A percentile compares a stretch with the other conserved stretches of the same genome.
These are phyloP conservation scores for Cyanistes caeruleus DNA, from an alignment of 2,113 vertebrate species.

Conservation along the genomic window DNA sequence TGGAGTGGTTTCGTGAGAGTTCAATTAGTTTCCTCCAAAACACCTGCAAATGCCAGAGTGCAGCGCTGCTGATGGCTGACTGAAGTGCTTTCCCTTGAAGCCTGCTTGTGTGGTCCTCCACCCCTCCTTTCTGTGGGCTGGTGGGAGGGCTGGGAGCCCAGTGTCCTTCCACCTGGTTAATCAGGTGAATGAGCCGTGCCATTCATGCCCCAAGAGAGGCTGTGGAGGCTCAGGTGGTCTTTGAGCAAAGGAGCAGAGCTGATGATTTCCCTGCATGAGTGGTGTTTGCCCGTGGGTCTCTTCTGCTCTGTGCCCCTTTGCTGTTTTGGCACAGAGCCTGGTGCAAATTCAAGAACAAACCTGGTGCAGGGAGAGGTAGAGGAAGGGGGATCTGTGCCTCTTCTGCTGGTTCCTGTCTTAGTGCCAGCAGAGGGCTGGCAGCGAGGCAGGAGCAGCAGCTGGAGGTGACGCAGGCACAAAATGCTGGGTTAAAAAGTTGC, in stretches of 20 bases:
- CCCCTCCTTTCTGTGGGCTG: background rate
- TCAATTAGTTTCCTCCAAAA: background rate
- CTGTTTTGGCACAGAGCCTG: background rate
- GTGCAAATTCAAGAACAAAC: background rate
- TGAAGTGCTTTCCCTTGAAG: background rate
- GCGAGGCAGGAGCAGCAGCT: background rate
- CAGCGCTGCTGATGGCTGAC: background rate
- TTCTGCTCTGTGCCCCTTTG: background rate
- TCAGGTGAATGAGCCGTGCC: fast-evolving
- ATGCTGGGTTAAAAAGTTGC: background rate
- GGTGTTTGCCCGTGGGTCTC: background rate
- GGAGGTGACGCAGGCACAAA: fast-evolving
- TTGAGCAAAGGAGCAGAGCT: background rate
- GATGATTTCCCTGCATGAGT: background rate
- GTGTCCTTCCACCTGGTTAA: background rate
- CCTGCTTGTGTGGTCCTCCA: background rate
- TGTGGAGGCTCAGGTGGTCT: background rate
- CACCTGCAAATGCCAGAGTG: background rate
- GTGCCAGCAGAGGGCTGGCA: background rate
- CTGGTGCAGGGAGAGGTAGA: background rate
- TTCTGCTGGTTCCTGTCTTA: background rate
- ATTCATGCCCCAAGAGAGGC: background rate
- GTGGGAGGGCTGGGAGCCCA: background rate
- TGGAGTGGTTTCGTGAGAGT: background rate
- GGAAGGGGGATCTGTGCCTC: background rate